Evolutionary conservation across 64 coral and sea anemone species (phyloP).

Genomic region (Montipora cactus): DNA sequence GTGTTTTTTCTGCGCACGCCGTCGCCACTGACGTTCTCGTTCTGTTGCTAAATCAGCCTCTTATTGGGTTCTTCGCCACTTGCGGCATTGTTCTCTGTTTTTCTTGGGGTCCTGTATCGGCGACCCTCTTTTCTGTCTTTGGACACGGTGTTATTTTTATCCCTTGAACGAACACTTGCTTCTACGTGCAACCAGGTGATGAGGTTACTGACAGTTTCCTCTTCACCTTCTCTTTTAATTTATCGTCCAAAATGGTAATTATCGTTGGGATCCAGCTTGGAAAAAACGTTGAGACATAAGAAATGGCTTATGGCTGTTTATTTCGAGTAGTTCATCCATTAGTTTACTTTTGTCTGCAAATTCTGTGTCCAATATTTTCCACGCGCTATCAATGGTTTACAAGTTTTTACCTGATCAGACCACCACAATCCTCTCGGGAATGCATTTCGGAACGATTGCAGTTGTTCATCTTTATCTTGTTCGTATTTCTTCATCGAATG

Average conservation of each 20-base stretch:
- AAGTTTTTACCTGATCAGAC: conserved; percentile 21
- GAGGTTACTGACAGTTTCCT: conserved; percentile 59
- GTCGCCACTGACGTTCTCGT: too few relatives aligned
- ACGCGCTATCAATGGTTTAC: conserved; percentile 1
- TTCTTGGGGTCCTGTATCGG: too few relatives aligned
- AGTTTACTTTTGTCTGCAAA: conserved; percentile 58
- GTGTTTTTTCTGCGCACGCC: too few relatives aligned
- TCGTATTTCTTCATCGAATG: background rate
- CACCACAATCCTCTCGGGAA: background rate
- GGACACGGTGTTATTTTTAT: too few relatives aligned
- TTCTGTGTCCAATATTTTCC: conserved; percentile 62
- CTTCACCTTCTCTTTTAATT: background rate
- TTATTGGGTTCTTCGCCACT: too few relatives aligned
- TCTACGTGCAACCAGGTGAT: conserved; percentile 49
- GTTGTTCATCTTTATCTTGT: conserved; percentile 9
- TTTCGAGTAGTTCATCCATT: conserved; percentile 52
- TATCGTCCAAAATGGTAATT: too few relatives aligned
- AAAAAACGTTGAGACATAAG: conserved; percentile 1
- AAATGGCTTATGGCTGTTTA: conserved; percentile 25
- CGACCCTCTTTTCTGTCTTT: too few relatives aligned
- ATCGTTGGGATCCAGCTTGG: conserved; percentile 9
- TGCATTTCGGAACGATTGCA: background rate
- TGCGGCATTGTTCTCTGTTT: too few relatives aligned
- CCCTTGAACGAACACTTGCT: too few relatives aligned
- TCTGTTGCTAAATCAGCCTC: too few relatives aligned